These are phyloP conservation scores for Eurystomus gularis DNA, from an alignment of 2,113 vertebrate genomes.

Conservation along the genomic window DNA sequence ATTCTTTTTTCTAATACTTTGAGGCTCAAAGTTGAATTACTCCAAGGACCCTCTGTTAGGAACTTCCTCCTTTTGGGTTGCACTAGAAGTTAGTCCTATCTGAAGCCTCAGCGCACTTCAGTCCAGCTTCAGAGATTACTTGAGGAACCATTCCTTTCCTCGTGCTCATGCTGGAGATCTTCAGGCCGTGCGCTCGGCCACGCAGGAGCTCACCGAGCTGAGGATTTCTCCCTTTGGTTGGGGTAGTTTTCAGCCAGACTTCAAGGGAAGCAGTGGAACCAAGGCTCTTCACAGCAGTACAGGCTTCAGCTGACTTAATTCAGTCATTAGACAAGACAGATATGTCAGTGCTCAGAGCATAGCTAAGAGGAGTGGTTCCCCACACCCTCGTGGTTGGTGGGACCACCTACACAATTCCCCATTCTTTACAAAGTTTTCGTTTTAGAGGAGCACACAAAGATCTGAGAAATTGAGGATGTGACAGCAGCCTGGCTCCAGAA, in stretches of 20 bases:
- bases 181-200: neutral
- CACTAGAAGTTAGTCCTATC: neutral
- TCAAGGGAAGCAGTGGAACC: neutral
- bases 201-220: neutral
- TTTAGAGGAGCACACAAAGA: neutral
- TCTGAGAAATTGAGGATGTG: neutral
- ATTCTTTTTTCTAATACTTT: neutral
- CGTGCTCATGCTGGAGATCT: neutral
- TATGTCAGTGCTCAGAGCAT: neutral
- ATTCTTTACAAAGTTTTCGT: neutral
- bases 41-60: neutral
- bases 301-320: neutral
- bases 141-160: neutral
- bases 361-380: neutral
- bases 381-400: neutral
- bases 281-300: neutral
- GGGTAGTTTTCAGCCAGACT: neutral
- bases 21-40: neutral
- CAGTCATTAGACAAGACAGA: neutral
- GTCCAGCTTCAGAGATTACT: neutral
- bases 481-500: neutral
- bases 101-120: neutral
- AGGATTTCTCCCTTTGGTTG: neutral
- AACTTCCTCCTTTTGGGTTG: neutral
- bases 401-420: rapidly evolving